Base-by-base conservation (phyloP, 2,888 invertebrate genomes). In the Caenorhabditis sp. region DNA sequence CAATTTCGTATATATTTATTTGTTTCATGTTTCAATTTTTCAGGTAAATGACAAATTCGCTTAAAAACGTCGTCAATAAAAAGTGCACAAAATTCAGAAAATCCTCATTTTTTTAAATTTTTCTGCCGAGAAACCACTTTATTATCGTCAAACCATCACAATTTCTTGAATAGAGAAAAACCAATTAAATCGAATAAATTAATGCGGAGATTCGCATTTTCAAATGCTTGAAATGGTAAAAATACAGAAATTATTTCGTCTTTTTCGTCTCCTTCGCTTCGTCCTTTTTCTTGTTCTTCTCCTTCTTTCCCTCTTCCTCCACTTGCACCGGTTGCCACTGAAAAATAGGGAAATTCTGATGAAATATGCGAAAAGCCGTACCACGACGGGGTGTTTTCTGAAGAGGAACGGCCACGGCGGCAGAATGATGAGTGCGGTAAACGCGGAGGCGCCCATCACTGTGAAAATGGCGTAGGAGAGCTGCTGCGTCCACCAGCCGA, bases 321-420 rank as follows among this genome's bases (percentile, higher is more conserved):
- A 13, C 20, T n/a, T n/a, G n/a, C 17, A 48, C 55, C 15, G 48
- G 30, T 61, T 72, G 75, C 81, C 81, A 81, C 79, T 81, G 55
- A 52, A 63, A 68, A 37, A 52, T 17, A 6, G 5, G 39, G 30
- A 17, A 46, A 45, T 11, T 45, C n/a, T n/a, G 37, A 20, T 2
- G 9, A 43, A 24, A 70, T 71, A 41, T 63, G 55, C 13, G 17
- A 45, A 37, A 39, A 53, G n/a, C n/a, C n/a, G n/a, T n/a, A 82
- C 82, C 50, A 63, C 68, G 26, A 87, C 65, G 4, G 86, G 82
- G 66, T 88, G 76, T 24, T 81, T 82, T 55, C 86, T 80, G 75
- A 83, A 88, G 52, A 83, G 81, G 70, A 81, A 84, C 20, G 88
- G 84, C 88, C 88, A 88, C 32, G 88, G 87, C 26, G 86, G 86